Percentiles rank a stretch among this genome's conserved stretches.
phyloP scores from a whole-genome alignment of 2,888 invertebrate species.

The Lasius fuliginosus region DNA sequence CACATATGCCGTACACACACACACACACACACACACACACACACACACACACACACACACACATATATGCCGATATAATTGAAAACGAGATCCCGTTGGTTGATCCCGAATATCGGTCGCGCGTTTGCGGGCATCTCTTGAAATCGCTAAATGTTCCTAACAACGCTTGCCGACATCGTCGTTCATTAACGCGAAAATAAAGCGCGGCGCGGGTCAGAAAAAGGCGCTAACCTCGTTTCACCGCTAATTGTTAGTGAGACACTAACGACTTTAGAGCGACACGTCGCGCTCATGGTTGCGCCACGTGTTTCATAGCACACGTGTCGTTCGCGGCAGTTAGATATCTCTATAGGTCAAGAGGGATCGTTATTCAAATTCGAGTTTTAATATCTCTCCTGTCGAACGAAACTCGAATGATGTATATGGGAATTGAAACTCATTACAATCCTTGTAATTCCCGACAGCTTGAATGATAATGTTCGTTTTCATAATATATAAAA shows the following conservation, averaged over 20 bases:
- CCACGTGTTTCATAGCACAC: slow-evolving; percentile 45
- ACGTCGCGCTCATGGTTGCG: slow-evolving; percentile 43
- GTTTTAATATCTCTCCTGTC: slow-evolving; percentile 26
- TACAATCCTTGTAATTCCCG: background rate
- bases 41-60: too few species aligned
- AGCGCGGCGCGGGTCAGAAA: slow-evolving; percentile 58
- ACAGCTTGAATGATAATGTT: background rate
- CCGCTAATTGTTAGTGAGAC: slow-evolving; percentile 76
- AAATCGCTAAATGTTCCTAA: slow-evolving; percentile 71
- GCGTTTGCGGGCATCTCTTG: background rate
- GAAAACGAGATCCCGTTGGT: background rate
- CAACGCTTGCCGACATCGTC: slow-evolving; percentile 50
- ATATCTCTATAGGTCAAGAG: background rate
- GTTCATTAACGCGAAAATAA: slow-evolving; percentile 68
- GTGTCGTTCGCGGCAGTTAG: slow-evolving; percentile 44
- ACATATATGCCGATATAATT: too few species aligned
- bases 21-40: too few species aligned
- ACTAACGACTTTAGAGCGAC: slow-evolving; percentile 76
- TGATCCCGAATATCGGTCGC: background rate
- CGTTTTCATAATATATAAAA: background rate
- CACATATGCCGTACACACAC: too few species aligned
- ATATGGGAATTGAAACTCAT: background rate
- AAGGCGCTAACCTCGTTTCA: slow-evolving; percentile 75
- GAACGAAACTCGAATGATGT: background rate
- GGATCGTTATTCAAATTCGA: slow-evolving; percentile 11